Conservation (phyloP, 1,140 invertebrate genomes). For the Nomia melanderi region DNA sequence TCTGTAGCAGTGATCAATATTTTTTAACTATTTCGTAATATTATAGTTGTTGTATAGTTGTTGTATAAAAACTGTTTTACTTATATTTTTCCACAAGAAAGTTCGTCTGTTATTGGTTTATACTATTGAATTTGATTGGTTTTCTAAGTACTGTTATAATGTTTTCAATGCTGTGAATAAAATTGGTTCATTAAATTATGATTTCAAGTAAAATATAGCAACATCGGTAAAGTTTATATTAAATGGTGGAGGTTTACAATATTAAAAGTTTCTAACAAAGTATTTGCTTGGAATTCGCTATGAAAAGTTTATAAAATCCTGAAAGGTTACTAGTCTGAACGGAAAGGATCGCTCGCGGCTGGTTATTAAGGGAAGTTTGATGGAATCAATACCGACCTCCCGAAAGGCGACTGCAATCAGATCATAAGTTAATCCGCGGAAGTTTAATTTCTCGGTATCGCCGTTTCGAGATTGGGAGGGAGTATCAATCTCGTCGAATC, state of each 20-base stretch:
- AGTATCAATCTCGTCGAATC: constrained; percentile 2
- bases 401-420: constrained; percentile 14
- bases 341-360: background rate
- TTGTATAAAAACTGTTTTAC: no score
- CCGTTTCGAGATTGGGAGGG: background rate
- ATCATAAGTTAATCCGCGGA: constrained; percentile 14
- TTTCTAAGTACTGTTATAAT: no score
- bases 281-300: background rate
- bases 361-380: constrained; percentile 3
- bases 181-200: no score
- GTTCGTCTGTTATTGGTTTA: no score
- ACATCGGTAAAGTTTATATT: no score
- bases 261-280: background rate
- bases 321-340: background rate
- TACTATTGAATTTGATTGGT: no score
- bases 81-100: no score
- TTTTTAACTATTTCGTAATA: no score
- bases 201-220: background rate
- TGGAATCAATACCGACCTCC: constrained; percentile 16
- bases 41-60: no score
- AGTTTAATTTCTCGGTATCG: constrained; percentile 15
- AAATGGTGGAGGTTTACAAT: background rate
- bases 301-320: background rate
- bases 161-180: no score
- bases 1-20: no score